Conservation (phyloP, 2,113 vertebrate species). For the Dasyprocta punctata region DNA sequence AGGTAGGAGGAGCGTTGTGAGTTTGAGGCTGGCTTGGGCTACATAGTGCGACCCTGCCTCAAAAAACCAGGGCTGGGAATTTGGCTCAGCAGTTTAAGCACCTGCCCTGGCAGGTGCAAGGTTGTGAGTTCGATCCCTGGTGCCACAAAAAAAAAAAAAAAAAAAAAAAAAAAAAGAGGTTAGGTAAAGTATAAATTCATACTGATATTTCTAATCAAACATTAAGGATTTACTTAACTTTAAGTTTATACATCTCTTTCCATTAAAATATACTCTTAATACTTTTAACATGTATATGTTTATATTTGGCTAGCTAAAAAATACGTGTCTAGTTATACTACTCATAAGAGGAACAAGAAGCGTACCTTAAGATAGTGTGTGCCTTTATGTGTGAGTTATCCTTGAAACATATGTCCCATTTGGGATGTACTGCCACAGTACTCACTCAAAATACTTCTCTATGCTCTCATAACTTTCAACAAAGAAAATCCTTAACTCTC, state of each 20-base stretch:
- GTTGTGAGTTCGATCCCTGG: no score
- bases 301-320: background rate
- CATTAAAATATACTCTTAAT: background rate
- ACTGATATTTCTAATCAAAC: constrained; percentile 3
- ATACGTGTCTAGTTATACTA: background rate
- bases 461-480: background rate
- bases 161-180: no score
- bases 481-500: background rate
- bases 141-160: no score
- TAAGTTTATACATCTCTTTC: background rate
- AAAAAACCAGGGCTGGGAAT: no score
- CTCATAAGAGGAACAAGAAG: background rate
- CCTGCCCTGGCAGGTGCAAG: no score
- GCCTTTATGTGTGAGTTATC: background rate
- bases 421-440: background rate
- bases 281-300: background rate
- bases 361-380: background rate
- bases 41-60: no score
- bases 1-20: no score
- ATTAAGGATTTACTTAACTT: background rate
- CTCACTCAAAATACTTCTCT: background rate
- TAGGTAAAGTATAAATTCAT: background rate
- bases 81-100: no score
- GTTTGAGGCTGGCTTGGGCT: no score
- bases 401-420: background rate